Percentiles rank a stretch among this genome's conserved stretches.
Conservation (phyloP, 2,113 vertebrate genomes). For the Cephalopholis sonnerati region DNA sequence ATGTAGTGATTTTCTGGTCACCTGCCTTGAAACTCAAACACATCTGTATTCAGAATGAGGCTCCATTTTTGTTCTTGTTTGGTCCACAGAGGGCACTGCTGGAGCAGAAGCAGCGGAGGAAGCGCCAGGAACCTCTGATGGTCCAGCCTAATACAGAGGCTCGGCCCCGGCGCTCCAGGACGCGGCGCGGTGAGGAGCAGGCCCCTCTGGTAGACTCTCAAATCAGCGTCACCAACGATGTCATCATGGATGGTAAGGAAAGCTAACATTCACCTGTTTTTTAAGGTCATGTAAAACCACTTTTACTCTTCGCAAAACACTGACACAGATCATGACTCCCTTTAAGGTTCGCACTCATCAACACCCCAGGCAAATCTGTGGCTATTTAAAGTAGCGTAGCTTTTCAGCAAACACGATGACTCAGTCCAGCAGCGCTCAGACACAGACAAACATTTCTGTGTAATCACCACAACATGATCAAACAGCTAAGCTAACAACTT, state of each 20-base stretch:
- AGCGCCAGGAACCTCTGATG: slow-evolving; percentile 93
- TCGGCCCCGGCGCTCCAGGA: slow-evolving; percentile 84
- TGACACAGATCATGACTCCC: no score
- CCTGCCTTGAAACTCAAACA: neutral
- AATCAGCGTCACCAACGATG: slow-evolving; percentile 72
- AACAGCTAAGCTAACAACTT: neutral
- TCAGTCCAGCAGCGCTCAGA: neutral
- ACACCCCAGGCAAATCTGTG: no score
- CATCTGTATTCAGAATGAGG: neutral
- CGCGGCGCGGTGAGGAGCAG: slow-evolving; percentile 88
- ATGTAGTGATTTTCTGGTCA: neutral
- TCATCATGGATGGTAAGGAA: slow-evolving; percentile 89
- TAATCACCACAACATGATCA: neutral
- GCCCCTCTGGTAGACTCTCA: slow-evolving; percentile 88
- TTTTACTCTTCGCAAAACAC: neutral
- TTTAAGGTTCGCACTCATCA: no score
- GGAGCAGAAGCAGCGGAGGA: slow-evolving; percentile 94
- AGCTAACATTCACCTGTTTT: neutral
- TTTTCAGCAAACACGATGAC: no score
- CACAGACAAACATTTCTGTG: neutral
- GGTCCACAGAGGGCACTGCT: slow-evolving; percentile 89
- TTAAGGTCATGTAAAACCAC: neutral
- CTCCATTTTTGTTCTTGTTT: neutral
- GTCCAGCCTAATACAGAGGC: slow-evolving; percentile 94
- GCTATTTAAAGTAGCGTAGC: no score